These are phyloP conservation scores for Tigriopus japonicus DNA, from an alignment of 1,140 invertebrate genomes.

Conservation along the genomic window DNA sequence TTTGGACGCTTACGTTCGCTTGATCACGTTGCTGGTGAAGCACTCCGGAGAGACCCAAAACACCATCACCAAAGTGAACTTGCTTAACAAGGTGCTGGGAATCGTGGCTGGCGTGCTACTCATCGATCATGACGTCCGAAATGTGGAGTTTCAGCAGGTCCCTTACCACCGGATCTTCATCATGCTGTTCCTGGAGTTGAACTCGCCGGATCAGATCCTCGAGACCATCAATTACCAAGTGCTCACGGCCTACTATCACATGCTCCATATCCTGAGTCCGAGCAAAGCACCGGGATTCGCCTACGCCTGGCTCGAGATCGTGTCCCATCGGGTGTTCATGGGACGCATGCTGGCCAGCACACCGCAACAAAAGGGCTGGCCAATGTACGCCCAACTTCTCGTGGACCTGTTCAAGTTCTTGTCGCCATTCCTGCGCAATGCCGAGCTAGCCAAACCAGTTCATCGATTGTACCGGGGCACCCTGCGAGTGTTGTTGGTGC, in stretches of 20 bases:
- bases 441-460: constrained; percentile 79
- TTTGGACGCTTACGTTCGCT: constrained; percentile 80
- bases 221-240: constrained; percentile 80
- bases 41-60: constrained; percentile 66
- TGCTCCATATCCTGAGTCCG: constrained; percentile 74
- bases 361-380: constrained; percentile 53
- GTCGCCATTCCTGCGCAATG: constrained; percentile 87
- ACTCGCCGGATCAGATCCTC: constrained; percentile 71
- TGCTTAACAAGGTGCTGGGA: constrained; percentile 86
- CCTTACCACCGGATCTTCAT: constrained; percentile 95
- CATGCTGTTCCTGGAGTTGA: constrained; percentile 90
- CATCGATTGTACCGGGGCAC: constrained; percentile 75
- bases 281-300: constrained; percentile 88
- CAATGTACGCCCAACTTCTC: constrained; percentile 58
- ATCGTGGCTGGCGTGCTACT: constrained; percentile 85
- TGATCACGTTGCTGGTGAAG: constrained; percentile 88
- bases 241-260: constrained; percentile 74
- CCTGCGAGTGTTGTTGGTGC: constrained; percentile 75
- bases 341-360: constrained; percentile 77
- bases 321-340: constrained; percentile 89
- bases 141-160: constrained; percentile 79
- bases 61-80: constrained; percentile 81
- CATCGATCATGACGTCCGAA: constrained; percentile 73
- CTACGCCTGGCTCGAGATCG: constrained; percentile 92
- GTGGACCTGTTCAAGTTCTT: constrained; percentile 92